phyloP scores from a whole-genome alignment of 1,140 invertebrate genomes.

The Pomacea maculata region DNA sequence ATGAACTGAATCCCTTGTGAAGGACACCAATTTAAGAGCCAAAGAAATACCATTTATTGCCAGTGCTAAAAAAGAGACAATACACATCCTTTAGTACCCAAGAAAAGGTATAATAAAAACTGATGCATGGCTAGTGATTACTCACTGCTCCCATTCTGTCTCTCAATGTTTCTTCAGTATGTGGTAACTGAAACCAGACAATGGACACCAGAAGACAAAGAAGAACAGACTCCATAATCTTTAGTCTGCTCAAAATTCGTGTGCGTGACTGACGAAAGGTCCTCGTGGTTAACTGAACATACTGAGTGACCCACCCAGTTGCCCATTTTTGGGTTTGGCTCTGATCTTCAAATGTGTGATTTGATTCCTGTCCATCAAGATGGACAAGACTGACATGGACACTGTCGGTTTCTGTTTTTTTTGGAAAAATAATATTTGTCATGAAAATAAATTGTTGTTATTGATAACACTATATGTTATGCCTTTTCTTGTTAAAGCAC shows the following conservation, averaged over 20 bases:
- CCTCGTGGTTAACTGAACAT: conserved; percentile 78
- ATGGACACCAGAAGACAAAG: conserved; percentile 80
- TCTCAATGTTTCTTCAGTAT: conserved; percentile 78
- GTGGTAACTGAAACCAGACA: conserved; percentile 81
- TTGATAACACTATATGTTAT: no score
- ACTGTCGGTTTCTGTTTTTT: conserved; percentile 29
- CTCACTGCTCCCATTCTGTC: conserved; percentile 82
- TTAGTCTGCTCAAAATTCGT: conserved; percentile 81
- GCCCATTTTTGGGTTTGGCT: conserved; percentile 71
- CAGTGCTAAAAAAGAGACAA: no score
- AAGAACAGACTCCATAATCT: conserved; percentile 82
- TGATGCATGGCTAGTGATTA: conserved; percentile 4
- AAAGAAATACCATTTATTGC: no score
- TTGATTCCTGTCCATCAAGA: conserved; percentile 11
- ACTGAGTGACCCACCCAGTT: conserved; percentile 84
- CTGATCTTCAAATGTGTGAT: not conserved
- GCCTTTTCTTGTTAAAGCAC: no score
- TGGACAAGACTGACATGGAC: conserved; percentile 42
- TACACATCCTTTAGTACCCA: not conserved
- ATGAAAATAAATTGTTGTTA: no score
- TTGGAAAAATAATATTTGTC: no score
- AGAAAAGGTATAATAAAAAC: no score
- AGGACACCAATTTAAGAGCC: no score
- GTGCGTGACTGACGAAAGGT: conserved; percentile 83
- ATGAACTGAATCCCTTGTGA: no score